These are phyloP conservation scores for Thripadectes ignobilis DNA, from an alignment of 2,797 vertebrate genomes.

Conservation along the genomic window DNA sequence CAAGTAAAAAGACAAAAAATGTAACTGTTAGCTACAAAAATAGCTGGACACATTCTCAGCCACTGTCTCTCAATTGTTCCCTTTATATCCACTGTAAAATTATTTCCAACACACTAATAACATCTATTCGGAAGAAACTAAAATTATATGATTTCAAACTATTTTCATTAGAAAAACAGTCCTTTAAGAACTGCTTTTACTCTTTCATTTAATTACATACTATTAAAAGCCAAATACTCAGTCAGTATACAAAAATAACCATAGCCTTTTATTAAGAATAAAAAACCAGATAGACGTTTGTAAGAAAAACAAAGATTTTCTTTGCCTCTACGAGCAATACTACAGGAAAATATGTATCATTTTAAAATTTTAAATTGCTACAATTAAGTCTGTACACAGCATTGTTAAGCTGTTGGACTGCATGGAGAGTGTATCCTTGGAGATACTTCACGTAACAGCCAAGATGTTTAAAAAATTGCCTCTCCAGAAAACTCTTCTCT, in stretches of 20 bases:
- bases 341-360: background rate
- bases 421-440: background rate
- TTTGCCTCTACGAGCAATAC: background rate
- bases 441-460: background rate
- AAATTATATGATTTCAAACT: slow-evolving; percentile 56
- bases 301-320: slow-evolving; percentile 8
- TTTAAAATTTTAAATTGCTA: background rate
- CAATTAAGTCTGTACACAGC: background rate
- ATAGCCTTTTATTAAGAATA: slow-evolving; percentile 45
- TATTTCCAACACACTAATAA: slow-evolving; percentile 51
- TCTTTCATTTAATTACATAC: slow-evolving; percentile 42
- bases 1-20: slow-evolving; percentile 9
- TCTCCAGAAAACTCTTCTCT: background rate
- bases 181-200: slow-evolving; percentile 50
- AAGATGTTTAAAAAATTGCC: background rate
- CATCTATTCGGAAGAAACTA: slow-evolving; percentile 30
- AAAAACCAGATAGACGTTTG: background rate
- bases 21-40: slow-evolving; percentile 1
- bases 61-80: slow-evolving; percentile 32
- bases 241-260: slow-evolving; percentile 42
- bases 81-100: slow-evolving; percentile 36
- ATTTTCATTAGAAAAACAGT: slow-evolving; percentile 57
- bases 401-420: background rate
- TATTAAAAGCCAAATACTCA: slow-evolving; percentile 46
- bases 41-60: slow-evolving; percentile 47